Evolutionary conservation across 2,113 vertebrate species (phyloP).

Genomic region (Xyliphius kryptos): DNA sequence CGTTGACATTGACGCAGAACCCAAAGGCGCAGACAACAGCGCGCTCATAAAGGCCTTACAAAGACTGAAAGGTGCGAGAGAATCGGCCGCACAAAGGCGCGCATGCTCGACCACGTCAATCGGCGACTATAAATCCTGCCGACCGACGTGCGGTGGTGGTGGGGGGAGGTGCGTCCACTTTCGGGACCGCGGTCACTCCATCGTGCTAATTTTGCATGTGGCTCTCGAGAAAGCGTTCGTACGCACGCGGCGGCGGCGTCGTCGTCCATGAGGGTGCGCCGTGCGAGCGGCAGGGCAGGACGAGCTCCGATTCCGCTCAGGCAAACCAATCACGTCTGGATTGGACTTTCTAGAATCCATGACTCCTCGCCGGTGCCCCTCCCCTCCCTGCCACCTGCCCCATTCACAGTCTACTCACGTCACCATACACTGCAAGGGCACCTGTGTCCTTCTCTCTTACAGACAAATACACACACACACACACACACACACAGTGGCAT

Average conservation of each 20-base stretch:
- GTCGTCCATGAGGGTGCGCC: slow-evolving; percentile 10
- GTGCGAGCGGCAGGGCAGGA: slow-evolving; percentile 27
- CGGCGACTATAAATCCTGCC: slow-evolving; percentile 37
- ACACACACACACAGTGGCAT: slow-evolving; percentile 21
- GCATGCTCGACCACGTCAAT: slow-evolving; percentile 34
- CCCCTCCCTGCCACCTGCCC: slow-evolving; percentile 67
- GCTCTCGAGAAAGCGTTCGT: slow-evolving; percentile 28
- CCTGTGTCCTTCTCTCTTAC: slow-evolving; percentile 70
- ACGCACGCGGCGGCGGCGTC: neutral
- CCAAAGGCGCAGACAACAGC: neutral
- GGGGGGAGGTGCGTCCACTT: slow-evolving; percentile 20
- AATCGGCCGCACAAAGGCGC: slow-evolving; percentile 34
- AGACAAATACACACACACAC: slow-evolving; percentile 30
- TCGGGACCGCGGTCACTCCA: slow-evolving; percentile 38
- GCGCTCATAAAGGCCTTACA: neutral
- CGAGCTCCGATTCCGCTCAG: slow-evolving; percentile 34
- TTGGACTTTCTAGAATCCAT: slow-evolving; percentile 45
- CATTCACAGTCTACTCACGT: slow-evolving; percentile 75
- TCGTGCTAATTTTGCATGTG: slow-evolving; percentile 32
- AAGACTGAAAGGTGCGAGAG: slow-evolving; percentile 31
- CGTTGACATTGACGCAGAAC: neutral
- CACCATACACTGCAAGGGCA: slow-evolving; percentile 72
- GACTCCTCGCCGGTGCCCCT: slow-evolving; percentile 48
- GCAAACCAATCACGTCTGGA: slow-evolving; percentile 45
- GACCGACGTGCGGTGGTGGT: slow-evolving; percentile 3